A percentile compares a stretch with the other conserved stretches of the same genome.
phyloP scores from a whole-genome alignment of 2,113 vertebrate species.

The Mellivora capensis region DNA sequence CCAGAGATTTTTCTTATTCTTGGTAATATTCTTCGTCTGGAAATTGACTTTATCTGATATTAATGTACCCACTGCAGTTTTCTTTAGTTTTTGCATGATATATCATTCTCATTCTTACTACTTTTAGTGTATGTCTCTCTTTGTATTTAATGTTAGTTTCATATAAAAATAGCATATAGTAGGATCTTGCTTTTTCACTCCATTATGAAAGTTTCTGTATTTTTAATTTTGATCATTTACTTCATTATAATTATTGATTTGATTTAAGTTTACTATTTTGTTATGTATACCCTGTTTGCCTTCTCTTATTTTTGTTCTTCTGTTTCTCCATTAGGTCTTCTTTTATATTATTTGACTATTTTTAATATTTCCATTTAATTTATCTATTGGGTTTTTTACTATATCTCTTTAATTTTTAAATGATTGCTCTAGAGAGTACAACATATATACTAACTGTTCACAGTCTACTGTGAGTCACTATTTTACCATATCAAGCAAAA shows the following conservation, averaged over 20 bases:
- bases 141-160: not conserved
- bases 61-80: not conserved
- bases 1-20: not conserved
- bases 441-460: not conserved
- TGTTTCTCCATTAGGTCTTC: not conserved
- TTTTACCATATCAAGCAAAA: not conserved
- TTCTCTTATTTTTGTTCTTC: not conserved
- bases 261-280: not conserved
- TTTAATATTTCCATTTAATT: not conserved
- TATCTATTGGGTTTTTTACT: not conserved
- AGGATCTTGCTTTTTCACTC: not conserved
- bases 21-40: not conserved
- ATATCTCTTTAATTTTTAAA: not conserved
- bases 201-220: not conserved
- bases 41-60: not conserved
- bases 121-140: not conserved
- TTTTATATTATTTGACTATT: not conserved
- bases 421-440: not conserved
- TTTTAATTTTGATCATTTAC: not conserved
- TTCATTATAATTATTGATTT: not conserved
- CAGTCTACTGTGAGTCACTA: not conserved
- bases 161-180: not conserved
- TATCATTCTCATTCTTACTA: not conserved
- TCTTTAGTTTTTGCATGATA: not conserved
- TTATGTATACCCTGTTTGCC: not conserved